Evolutionary conservation across 2,888 invertebrate species (phyloP).

Genomic region (Blera fallax): DNA sequence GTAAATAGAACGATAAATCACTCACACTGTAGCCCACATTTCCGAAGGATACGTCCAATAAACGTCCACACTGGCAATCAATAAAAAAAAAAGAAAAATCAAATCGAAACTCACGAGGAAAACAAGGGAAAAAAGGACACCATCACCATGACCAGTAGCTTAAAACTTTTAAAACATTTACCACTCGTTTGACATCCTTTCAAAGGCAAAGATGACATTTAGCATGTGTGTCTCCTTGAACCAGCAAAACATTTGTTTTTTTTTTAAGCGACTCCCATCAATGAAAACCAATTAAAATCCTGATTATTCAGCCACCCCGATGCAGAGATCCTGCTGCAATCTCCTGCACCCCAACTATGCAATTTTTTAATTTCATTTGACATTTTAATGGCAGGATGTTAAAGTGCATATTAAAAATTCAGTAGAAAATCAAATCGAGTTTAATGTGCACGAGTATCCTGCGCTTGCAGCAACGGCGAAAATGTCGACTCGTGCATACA

Average conservation of each 20-base stretch:
- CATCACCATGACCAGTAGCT: too few species aligned
- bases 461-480: background rate
- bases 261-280: background rate
- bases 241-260: too few species aligned
- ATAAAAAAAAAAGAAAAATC: background rate
- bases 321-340: background rate
- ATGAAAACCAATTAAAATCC: conserved; percentile 14
- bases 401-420: background rate
- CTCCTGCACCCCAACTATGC: background rate
- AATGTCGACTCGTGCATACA: background rate
- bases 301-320: background rate
- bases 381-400: conserved; percentile 5
- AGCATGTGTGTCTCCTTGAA: background rate
- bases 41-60: background rate
- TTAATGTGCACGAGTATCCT: background rate
- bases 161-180: too few species aligned
- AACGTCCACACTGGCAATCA: background rate
- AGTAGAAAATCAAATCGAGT: background rate
- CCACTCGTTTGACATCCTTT: too few species aligned
- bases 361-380: conserved; percentile 9
- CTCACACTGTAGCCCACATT: background rate
- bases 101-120: background rate
- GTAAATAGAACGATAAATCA: background rate
- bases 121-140: too few species aligned
- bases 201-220: background rate